Percentiles rank a stretch among this genome's conserved stretches.
phyloP scores from a whole-genome alignment of 2,113 vertebrate genomes.

The Petroica traversi region DNA sequence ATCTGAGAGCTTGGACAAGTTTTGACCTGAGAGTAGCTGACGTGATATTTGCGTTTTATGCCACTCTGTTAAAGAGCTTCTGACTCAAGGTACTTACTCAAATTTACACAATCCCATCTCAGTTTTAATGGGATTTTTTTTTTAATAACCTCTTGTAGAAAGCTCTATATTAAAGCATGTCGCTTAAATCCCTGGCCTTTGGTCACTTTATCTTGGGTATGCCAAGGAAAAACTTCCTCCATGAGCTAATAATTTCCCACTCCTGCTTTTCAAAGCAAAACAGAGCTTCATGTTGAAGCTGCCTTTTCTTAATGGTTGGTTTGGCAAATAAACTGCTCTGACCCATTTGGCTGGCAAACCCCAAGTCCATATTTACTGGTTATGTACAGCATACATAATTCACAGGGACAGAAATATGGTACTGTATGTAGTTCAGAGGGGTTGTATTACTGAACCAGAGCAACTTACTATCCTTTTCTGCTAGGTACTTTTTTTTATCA shows the following conservation, averaged over 20 bases:
- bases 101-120: background rate
- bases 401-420: background rate
- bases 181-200: background rate
- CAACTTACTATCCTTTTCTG: background rate
- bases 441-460: background rate
- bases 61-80: background rate
- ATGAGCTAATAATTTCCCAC: background rate
- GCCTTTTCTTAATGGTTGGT: background rate
- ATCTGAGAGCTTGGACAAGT: background rate
- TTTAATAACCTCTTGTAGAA: background rate
- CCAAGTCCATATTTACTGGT: background rate
- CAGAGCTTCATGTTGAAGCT: background rate
- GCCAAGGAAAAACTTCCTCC: background rate
- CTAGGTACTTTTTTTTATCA: background rate
- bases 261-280: background rate
- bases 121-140: background rate
- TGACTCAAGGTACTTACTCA: background rate
- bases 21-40: background rate
- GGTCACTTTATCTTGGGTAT: background rate
- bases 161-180: background rate
- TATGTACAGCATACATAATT: background rate
- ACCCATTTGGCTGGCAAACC: background rate
- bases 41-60: background rate
- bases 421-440: background rate
- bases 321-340: conserved; percentile 3